A percentile compares a stretch with the other conserved stretches of the same genome.
phyloP scores from a whole-genome alignment of 2,888 invertebrate genomes.

The Erpobdella octoculata region DNA sequence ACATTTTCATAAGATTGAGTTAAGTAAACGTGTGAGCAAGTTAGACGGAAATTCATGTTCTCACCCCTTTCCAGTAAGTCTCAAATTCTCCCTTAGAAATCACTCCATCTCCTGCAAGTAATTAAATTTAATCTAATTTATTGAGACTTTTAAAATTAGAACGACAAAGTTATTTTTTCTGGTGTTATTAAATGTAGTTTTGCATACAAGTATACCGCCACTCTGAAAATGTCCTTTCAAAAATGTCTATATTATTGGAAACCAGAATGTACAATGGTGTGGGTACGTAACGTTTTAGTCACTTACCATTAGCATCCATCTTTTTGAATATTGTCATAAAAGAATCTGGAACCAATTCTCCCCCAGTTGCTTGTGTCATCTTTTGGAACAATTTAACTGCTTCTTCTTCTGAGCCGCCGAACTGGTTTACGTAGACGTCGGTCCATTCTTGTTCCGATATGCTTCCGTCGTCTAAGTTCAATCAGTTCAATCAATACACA shows the following conservation, averaged over 20 bases:
- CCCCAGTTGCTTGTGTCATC: not conserved
- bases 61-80: not conserved
- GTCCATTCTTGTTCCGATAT: constrained; percentile 18
- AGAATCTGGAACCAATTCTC: not conserved
- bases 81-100: constrained; percentile 2
- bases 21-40: too few relatives aligned
- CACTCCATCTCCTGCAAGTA: not conserved
- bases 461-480: not conserved
- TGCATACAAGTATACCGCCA: too few relatives aligned
- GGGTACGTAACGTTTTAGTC: not conserved
- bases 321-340: constrained; percentile 7
- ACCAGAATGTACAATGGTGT: not conserved
- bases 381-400: not conserved
- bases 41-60: too few relatives aligned
- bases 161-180: too few relatives aligned
- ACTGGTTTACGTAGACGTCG: not conserved
- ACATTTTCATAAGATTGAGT: too few relatives aligned
- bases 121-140: not conserved
- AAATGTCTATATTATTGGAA: too few relatives aligned
- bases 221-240: too few relatives aligned
- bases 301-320: constrained; percentile 9
- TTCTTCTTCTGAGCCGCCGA: not conserved
- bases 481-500: not conserved
- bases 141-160: too few relatives aligned
- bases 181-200: too few relatives aligned